These are phyloP conservation scores for Echinometra lucunter DNA, from an alignment of 53 echinoderm and acorn worm genomes.

Conservation along the genomic window DNA sequence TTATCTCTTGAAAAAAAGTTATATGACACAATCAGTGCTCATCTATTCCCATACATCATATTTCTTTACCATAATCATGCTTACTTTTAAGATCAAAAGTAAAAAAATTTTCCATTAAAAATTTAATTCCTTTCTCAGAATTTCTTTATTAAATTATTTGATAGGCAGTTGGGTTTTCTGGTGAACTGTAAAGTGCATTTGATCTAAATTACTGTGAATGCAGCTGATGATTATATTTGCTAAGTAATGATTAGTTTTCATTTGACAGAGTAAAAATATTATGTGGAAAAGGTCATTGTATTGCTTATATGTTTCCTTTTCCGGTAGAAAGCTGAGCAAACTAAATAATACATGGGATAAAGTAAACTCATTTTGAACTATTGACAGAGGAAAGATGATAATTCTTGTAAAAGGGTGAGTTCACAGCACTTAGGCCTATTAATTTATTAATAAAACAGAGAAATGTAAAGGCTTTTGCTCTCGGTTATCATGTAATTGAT, in stretches of 20 bases:
- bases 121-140: too few species aligned
- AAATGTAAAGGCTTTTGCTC: background rate
- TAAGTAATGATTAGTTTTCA: background rate
- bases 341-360: conserved; percentile 6
- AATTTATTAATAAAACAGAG: background rate
- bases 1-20: too few species aligned
- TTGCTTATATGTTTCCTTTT: background rate
- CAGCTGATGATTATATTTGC: background rate
- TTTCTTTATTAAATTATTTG: background rate
- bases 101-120: too few species aligned
- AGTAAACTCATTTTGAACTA: conserved; percentile 12
- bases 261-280: background rate
- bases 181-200: background rate
- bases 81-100: too few species aligned
- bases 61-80: too few species aligned
- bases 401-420: background rate
- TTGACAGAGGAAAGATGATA: background rate
- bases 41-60: too few species aligned
- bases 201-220: background rate
- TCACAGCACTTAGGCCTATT: background rate
- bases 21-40: too few species aligned
- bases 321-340: background rate
- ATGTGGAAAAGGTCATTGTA: too few species aligned
- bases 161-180: background rate
- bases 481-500: background rate